A percentile compares a stretch with the other conserved stretches of the same genome.
Conservation (phyloP, 2,888 invertebrate genomes). For the Euproctis similis region DNA sequence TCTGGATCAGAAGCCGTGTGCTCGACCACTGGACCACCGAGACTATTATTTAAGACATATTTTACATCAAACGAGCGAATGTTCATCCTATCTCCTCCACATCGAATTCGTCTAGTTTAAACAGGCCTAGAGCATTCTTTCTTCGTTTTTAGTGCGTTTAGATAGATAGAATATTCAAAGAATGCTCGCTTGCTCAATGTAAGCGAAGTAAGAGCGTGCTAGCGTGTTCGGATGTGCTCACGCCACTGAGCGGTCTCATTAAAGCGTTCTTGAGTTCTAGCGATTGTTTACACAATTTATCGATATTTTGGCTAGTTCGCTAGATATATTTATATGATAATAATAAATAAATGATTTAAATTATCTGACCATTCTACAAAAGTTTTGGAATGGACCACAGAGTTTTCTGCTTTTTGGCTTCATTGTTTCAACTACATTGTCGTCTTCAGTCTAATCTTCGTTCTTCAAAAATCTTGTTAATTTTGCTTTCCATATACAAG, state of each 20-base stretch:
- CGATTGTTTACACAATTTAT: no score
- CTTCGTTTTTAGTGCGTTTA: constrained; percentile 2
- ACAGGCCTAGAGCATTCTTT: neutral
- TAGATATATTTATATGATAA: neutral
- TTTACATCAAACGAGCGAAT: constrained; percentile 1
- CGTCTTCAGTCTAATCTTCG: no score
- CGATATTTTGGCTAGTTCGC: constrained; percentile 2
- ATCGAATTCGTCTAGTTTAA: neutral
- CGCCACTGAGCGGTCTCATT: constrained; percentile 7
- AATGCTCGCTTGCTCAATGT: constrained; percentile 3
- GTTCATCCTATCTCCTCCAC: constrained; percentile 1
- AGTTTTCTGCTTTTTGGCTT: no score
- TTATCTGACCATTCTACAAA: no score
- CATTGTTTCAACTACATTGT: no score
- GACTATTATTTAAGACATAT: no score
- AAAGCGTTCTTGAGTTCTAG: constrained; percentile 4
- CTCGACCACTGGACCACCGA: no score
- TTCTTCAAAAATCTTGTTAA: no score
- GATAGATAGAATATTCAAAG: constrained; percentile 5
- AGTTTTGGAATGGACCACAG: no score
- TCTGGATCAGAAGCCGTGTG: no score
- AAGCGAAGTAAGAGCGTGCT: constrained; percentile 2
- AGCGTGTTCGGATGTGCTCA: constrained; percentile 3
- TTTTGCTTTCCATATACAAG: no score
- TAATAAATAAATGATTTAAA: no score